Percentiles rank a stretch among this genome's conserved stretches.
phyloP scores from a whole-genome alignment of 2,797 vertebrate species.

The Pipistrellus nathusii region DNA sequence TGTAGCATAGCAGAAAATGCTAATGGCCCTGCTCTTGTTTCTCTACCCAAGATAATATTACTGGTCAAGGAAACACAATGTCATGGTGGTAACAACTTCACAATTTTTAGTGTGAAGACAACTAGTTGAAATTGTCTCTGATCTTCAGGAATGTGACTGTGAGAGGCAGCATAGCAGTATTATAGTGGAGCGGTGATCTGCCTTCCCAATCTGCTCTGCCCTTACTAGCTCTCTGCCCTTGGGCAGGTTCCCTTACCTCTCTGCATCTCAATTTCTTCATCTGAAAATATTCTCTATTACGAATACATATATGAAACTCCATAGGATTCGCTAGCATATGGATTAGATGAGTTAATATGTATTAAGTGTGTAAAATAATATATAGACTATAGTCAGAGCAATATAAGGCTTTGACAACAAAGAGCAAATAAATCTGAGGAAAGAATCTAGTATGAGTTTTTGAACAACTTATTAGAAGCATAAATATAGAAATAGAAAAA shows the following conservation, averaged over 20 bases:
- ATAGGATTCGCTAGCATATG: not conserved
- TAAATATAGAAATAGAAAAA: not conserved
- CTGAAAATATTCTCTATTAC: not conserved
- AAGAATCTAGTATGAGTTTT: not conserved
- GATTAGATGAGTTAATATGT: not conserved
- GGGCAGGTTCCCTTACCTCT: not conserved
- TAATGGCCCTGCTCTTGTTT: not conserved
- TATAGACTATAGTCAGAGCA: not conserved
- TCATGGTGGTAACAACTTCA: not conserved
- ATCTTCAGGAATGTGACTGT: not conserved
- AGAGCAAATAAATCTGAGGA: not conserved
- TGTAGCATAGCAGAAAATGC: not conserved
- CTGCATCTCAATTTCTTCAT: not conserved
- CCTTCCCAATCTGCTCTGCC: not conserved
- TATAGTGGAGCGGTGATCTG: not conserved
- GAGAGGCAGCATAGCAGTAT: not conserved
- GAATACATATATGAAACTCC: too few species aligned
- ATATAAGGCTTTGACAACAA: not conserved
- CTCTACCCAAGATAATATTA: not conserved
- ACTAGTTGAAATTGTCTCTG: not conserved
- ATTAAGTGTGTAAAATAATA: not conserved
- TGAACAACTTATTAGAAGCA: not conserved
- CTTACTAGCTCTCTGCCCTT: not conserved
- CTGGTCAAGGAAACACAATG: not conserved
- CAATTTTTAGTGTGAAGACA: not conserved